phyloP scores from a whole-genome alignment of 2,113 vertebrate species.

The Albula goreensis region DNA sequence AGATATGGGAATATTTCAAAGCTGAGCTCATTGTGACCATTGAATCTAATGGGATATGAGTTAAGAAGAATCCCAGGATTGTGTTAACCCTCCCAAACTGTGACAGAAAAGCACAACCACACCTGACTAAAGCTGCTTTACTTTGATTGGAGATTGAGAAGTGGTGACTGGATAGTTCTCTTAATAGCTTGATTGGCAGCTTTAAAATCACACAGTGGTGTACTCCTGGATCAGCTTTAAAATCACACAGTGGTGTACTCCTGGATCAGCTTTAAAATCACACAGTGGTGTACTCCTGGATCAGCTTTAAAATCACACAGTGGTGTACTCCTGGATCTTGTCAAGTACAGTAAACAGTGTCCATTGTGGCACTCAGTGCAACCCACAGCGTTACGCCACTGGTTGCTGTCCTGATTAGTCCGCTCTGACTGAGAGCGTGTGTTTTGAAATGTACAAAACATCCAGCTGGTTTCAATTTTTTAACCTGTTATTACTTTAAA shows the following conservation, averaged over 20 bases:
- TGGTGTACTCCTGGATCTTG: constrained; percentile 22
- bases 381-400: constrained; percentile 1
- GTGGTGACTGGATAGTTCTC: constrained; percentile 26
- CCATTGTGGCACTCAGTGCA: constrained; percentile 11
- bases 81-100: background rate
- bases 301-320: constrained; percentile 30
- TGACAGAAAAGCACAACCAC: background rate
- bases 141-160: constrained; percentile 3
- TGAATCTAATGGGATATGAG: background rate
- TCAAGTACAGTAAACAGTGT: constrained; percentile 36
- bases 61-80: background rate
- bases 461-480: background rate
- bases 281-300: constrained; percentile 15
- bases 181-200: constrained; percentile 39
- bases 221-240: constrained; percentile 18
- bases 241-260: constrained; percentile 15
- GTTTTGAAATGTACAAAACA: background rate
- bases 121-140: background rate
- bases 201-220: constrained; percentile 30
- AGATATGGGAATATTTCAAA: too few relatives aligned
- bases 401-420: constrained; percentile 26
- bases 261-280: constrained; percentile 22
- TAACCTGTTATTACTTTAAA: background rate
- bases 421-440: background rate
- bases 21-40: too few relatives aligned